Percentiles rank a stretch among this genome's conserved stretches.
phyloP scores from a whole-genome alignment of 1,140 invertebrate species.

The Tetramorium parvispinum region DNA sequence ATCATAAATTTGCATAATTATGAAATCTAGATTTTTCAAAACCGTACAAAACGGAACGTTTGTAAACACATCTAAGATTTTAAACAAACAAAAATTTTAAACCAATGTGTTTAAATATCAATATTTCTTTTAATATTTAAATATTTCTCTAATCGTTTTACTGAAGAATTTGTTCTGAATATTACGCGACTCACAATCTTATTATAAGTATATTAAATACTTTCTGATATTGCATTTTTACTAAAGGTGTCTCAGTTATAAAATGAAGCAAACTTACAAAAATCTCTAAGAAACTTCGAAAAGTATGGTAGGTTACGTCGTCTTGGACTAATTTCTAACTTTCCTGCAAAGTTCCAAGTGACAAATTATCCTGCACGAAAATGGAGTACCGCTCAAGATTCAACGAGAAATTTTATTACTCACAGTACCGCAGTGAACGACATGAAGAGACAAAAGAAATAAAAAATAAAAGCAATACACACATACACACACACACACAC shows the following conservation, averaged over 20 bases:
- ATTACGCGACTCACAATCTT: not conserved
- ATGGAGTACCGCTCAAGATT: conserved; percentile 67
- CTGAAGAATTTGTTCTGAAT: not conserved
- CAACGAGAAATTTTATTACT: conserved; percentile 70
- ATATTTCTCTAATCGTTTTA: not conserved
- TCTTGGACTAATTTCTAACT: conserved; percentile 71
- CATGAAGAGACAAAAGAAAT: conserved; percentile 48
- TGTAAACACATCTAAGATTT: not conserved
- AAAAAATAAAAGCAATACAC: conserved; percentile 46
- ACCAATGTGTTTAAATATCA: not conserved
- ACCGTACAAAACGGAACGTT: not conserved
- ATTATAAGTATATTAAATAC: conserved; percentile 31
- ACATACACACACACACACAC: not conserved
- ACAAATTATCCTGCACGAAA: conserved; percentile 71
- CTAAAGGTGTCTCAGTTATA: not conserved
- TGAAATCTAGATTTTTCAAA: not conserved
- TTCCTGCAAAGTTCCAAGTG: conserved; percentile 64
- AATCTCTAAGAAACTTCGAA: conserved; percentile 50
- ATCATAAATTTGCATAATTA: conserved; percentile 14
- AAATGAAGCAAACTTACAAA: conserved; percentile 38
- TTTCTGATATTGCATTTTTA: conserved; percentile 24
- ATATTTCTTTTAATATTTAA: not conserved
- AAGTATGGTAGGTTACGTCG: conserved; percentile 36
- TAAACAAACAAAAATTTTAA: not conserved
- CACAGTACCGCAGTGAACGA: conserved; percentile 4